Conservation (phyloP, 1,140 invertebrate genomes). For the Venustaconcha ellipsiformis region DNA sequence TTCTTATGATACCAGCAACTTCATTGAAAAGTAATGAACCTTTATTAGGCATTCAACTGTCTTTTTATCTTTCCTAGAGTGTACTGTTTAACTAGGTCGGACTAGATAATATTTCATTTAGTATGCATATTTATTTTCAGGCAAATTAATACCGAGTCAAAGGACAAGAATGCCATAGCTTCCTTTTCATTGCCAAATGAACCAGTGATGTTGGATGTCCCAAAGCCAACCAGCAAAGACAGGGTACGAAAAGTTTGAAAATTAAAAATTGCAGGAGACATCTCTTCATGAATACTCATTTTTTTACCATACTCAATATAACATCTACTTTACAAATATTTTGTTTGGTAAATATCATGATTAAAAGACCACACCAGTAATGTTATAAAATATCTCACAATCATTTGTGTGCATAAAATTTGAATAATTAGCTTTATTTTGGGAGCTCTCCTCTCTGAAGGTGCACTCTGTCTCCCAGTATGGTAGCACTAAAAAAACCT, state of each 20-base stretch:
- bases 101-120: background rate
- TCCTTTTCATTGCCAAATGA: slow-evolving; percentile 78
- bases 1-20: background rate
- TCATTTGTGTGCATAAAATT: too few species aligned
- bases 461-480: too few species aligned
- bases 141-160: slow-evolving; percentile 47
- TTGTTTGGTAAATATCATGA: too few species aligned
- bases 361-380: too few species aligned
- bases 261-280: background rate
- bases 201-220: slow-evolving; percentile 72
- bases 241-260: slow-evolving; percentile 24
- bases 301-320: background rate
- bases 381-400: too few species aligned
- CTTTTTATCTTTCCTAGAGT: background rate
- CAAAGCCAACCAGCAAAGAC: slow-evolving; percentile 38
- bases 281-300: background rate
- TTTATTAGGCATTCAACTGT: background rate
- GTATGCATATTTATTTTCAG: slow-evolving; percentile 34
- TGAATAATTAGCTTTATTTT: too few species aligned
- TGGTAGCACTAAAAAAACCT: too few species aligned
- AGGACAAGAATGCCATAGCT: slow-evolving; percentile 61
- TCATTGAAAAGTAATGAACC: background rate
- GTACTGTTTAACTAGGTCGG: background rate
- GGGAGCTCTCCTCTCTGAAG: too few species aligned
- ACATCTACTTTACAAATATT: too few species aligned